phyloP scores from a whole-genome alignment of 2,113 vertebrate species.

The Galemys pyrenaicus region DNA sequence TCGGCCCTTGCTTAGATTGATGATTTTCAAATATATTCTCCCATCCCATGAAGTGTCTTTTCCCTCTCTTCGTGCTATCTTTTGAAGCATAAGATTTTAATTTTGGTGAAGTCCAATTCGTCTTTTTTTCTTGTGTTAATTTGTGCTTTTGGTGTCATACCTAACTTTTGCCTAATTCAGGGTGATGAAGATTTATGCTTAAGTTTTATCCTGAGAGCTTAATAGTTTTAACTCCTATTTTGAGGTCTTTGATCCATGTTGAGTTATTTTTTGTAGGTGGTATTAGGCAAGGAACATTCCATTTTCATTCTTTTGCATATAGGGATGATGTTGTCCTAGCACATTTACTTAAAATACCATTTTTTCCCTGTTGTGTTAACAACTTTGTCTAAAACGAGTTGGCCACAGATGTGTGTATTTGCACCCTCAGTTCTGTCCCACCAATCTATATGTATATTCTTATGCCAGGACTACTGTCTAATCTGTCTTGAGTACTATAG shows the following conservation, averaged over 20 bases:
- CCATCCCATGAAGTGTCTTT: neutral
- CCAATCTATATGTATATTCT: neutral
- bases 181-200: neutral
- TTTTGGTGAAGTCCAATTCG: neutral
- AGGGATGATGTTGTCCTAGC: neutral
- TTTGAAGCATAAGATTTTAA: constrained; percentile 26
- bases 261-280: neutral
- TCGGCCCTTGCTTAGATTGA: neutral
- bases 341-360: neutral
- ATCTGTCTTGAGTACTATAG: neutral
- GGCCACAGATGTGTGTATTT: neutral
- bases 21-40: neutral
- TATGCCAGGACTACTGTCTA: neutral
- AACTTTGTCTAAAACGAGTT: neutral
- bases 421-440: neutral
- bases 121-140: neutral
- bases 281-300: neutral
- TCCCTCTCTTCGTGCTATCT: neutral
- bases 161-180: neutral
- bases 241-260: neutral
- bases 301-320: neutral
- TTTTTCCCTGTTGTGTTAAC: neutral
- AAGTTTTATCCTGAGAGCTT: neutral
- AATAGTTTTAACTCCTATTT: neutral
- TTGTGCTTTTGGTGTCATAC: constrained; percentile 4